Evolutionary conservation across 2,888 invertebrate species (phyloP), one percentile per base, ranked within the genome.

Genomic region (Plagodis dolabraria): DNA sequence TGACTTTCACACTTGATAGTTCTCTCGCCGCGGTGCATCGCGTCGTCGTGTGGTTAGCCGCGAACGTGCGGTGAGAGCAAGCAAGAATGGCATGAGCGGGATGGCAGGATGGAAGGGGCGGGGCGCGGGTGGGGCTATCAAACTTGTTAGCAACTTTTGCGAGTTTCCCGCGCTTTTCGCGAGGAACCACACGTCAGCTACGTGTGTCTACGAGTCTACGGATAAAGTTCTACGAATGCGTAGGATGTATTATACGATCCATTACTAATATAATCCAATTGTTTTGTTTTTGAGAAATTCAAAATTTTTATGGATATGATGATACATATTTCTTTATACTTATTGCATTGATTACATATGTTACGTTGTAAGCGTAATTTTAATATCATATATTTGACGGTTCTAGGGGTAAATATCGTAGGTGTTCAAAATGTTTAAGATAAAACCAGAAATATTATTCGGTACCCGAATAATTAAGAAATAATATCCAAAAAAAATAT

Each of bases 141-240:
- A 87, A 86, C 83, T 88, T 84, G 72, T 69, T 67, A 53, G 58
- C 61, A 83, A 87, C 78, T 87, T 89, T 79, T 64, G 58, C 57
- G 78, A 86, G 78, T 91, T 91, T 90, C 89, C 89, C 89, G 89
- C 89, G 89, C 82, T 86, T 86, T 86, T 65, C 77, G 68, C 72
- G 72, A 65, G 63, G 61, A 53, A 63, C 53, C 52, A 64, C 58
- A 63, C 67, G 63, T 51, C 53, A 49, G 47, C 48, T 53, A 57
- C 49, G 52, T 11, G 34, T n/a, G 33, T 36, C 52, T 57, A 59
- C 57, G 51, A 51, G 55, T 8, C 36, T 36, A 36, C 22, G 22
- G 22, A 57, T 45, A 48, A 52, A 56, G 33, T 8, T 60, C 63
- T 64, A 66, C 63, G 58, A 44, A 42, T 10, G 7, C 57, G 57